Evolutionary conservation across 92 coral and sea anemone genomes (phyloP), one percentile per base, ranked within the genome.

Genomic region (Palythoa grandis): DNA sequence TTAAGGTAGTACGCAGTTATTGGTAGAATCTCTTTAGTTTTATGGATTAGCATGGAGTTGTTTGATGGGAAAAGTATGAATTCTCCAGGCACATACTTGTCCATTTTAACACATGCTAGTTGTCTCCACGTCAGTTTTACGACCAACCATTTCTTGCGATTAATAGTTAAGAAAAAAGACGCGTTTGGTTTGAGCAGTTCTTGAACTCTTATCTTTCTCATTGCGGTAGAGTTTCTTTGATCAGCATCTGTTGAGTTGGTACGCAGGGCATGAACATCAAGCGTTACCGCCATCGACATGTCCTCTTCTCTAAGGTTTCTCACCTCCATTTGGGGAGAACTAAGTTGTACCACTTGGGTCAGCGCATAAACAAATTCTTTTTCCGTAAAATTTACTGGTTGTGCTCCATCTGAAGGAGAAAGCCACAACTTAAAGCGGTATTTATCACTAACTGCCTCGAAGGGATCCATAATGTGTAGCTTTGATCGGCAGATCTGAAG

Each of bases 381-480:
- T 43, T 88, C 23, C 11, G 91, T 70, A 14, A 94, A 63, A 54
- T 88, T 61, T 13, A 40, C 24, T 19, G 88, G 80, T 56, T 71
- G 82, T 3, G 48, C 25, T 10, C 70, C 89, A 82, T 89, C 83
- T 9, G 76, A 22, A 2, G 98, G 94, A 52, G 84, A 74, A 73
- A 92, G 87, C 98, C 98, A 94, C 25, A 91, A 57, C 48, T 87
- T 88, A 19, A 94, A 63, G 2, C 93, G 92, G 39, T 90, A 92
- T 70, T 89, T 94, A 52, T 94, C 98, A 57, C 92, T 88, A 35
- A 93, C 77, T 16, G 94, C 92, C 38, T 83, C 52, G 2, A 89
- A 83, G 1, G 95, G 98, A 61, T 76, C 82, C 57, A 74, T 61
- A 60, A 72, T 40, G 29, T 74, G 78, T 10, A 87, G 78, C 6